These are phyloP conservation scores for Lindbergichthys nudifrons DNA, from an alignment of 2,797 vertebrate species.

Conservation along the genomic window DNA sequence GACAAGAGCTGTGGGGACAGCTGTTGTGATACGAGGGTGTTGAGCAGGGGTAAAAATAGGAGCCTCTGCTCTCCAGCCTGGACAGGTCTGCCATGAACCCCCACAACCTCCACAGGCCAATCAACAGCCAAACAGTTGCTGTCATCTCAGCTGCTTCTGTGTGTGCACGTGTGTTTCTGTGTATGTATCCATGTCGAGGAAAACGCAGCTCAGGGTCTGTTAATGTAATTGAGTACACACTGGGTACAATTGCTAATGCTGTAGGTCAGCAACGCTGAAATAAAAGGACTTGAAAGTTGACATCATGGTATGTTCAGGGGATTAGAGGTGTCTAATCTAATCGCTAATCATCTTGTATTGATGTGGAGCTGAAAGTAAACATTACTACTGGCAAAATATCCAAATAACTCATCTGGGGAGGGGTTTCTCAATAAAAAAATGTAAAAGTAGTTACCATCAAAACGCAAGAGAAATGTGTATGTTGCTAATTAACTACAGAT, in stretches of 20 bases:
- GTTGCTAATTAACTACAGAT: too few relatives aligned
- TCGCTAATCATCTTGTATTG: neutral
- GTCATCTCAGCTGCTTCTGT: slow-evolving; percentile 68
- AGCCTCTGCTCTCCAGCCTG: slow-evolving; percentile 56
- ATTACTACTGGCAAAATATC: too few relatives aligned
- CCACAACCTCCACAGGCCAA: slow-evolving; percentile 53
- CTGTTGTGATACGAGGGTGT: slow-evolving; percentile 87
- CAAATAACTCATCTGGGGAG: too few relatives aligned
- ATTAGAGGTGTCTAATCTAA: neutral
- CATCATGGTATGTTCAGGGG: neutral
- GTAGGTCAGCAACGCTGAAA: slow-evolving; percentile 1
- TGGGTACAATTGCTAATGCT: neutral
- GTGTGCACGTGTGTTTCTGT: neutral
- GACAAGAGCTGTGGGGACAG: slow-evolving; percentile 85
- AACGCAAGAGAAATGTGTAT: too few relatives aligned
- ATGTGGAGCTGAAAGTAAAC: neutral
- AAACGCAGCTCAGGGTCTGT: slow-evolving; percentile 5
- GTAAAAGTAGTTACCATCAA: too few relatives aligned
- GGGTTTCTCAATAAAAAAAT: too few relatives aligned
- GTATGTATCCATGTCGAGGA: slow-evolving; percentile 2
- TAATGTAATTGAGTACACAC: slow-evolving; percentile 4
- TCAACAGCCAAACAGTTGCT: slow-evolving; percentile 66
- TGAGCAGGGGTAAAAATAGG: slow-evolving; percentile 91
- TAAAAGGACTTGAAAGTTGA: neutral
- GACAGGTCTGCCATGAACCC: slow-evolving; percentile 36